phyloP scores from a whole-genome alignment of 2,113 vertebrate genomes.

The Lota lota region DNA sequence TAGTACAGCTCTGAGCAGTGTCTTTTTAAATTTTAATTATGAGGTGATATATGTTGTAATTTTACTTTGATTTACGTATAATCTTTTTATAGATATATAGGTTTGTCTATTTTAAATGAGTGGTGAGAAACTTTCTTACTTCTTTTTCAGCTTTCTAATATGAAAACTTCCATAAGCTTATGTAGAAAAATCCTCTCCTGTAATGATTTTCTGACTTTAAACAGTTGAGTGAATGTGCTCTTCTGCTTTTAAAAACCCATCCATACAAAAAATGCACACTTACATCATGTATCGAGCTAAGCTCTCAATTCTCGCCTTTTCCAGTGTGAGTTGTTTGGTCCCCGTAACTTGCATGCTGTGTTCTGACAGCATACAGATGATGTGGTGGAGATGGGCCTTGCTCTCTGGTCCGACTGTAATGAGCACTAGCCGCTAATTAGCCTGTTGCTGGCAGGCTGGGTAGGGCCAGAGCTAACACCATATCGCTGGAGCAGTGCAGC shows the following conservation, averaged over 20 bases:
- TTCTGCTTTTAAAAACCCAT: conserved; percentile 8
- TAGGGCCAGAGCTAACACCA: conserved; percentile 53
- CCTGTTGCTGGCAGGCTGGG: conserved; percentile 58
- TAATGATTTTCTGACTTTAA: no score
- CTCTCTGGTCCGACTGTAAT: conserved; percentile 57
- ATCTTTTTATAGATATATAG: no score
- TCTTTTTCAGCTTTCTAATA: conserved; percentile 7
- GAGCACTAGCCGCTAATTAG: conserved; percentile 67
- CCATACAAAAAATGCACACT: no score
- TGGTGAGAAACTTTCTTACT: no score
- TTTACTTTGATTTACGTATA: no score
- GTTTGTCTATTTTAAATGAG: no score
- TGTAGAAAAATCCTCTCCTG: no score
- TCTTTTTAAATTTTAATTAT: no score
- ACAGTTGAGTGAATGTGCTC: no score
- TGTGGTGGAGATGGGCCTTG: conserved; percentile 39
- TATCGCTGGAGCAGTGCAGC: conserved; percentile 52
- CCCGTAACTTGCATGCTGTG: conserved; percentile 37
- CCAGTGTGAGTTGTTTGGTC: conserved; percentile 37
- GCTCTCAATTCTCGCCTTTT: conserved; percentile 14
- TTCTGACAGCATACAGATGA: conserved; percentile 61
- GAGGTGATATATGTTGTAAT: background rate
- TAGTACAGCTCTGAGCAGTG: no score
- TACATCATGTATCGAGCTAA: no score
- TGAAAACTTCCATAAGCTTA: no score